Evolutionary conservation across 2,797 vertebrate genomes (phyloP), one percentile per base, ranked within the genome.

Genomic region (Petrocephalus sullivani): DNA sequence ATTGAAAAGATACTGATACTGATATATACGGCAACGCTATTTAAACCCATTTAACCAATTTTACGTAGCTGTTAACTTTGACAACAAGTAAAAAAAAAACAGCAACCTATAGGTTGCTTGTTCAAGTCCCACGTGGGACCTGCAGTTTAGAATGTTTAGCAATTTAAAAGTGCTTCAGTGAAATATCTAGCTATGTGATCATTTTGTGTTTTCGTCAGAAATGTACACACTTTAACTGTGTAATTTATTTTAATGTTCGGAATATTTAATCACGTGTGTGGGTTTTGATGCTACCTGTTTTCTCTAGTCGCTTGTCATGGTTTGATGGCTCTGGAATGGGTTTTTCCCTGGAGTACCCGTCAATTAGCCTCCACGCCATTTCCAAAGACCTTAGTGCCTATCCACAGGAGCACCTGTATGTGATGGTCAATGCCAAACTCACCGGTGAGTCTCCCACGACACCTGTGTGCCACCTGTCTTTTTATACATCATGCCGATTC

Each of bases 391-490:
- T 95, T 86, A 96, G 92, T 0, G 91, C 97, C 0, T 98, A 96
- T 92, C 98, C 98, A 0, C 96, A 96, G 91, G 98, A 99, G 64
- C 98, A 99, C 92, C 92, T 99, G 54, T 99, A 99, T 0, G 96
- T 99, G 91, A 98, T 99, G 98, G 98, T 99, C 91, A 99, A 99
- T 4, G 96, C 96, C 87, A 98, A 93, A 87, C 95, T 98, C 0
- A 94, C 90, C 87, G 97, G 98, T 99, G 88, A 88, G 57, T 4
- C 16, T 37, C 14, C 21, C 81, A 37, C 28, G 64, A 71, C 64
- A 16, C 64, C 33, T 10, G 16, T 37, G 64, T 60, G 49, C 54
- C 51, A 12, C 49, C n/a, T 53, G 49, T 82, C n/a, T 2, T 82
- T 51, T 51, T 51, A 21, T 82, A 23, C 51, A 53, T 14, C 51